Evolutionary conservation across 2,888 invertebrate genomes (phyloP).

Genomic region (Microctonus hyperodae): DNA sequence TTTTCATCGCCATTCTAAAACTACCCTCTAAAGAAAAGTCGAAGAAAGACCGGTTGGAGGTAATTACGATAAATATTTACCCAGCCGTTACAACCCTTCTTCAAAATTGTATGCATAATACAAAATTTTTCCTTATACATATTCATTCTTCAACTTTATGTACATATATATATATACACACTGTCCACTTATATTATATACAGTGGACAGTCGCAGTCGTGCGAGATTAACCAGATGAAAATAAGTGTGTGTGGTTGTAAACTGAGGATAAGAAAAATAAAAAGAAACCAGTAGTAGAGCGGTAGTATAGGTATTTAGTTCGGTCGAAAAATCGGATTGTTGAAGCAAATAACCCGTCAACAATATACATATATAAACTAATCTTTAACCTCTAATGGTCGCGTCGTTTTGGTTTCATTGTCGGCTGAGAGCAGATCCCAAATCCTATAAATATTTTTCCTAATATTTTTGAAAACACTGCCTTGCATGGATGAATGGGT

Average conservation of each 20-base stretch:
- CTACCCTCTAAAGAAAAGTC: conserved; percentile 6
- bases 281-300: conserved; percentile 31
- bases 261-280: conserved; percentile 33
- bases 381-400: conserved; percentile 33
- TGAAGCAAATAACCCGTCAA: conserved; percentile 35
- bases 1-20: not conserved
- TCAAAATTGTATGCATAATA: not conserved
- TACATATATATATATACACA: no score
- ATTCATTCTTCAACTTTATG: no score
- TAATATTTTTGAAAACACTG: conserved; percentile 54
- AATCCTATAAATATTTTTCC: conserved; percentile 61
- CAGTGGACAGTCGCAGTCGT: not conserved
- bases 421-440: conserved; percentile 26
- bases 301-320: conserved; percentile 20
- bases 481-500: conserved; percentile 21
- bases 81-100: conserved; percentile 61
- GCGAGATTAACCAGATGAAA: conserved; percentile 7
- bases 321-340: conserved; percentile 44
- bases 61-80: conserved; percentile 63
- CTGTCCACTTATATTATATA: not conserved
- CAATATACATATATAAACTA: conserved; percentile 18
- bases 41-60: conserved; percentile 41
- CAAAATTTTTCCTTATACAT: not conserved
- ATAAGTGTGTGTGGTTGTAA: conserved; percentile 21
- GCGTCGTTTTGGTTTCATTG: conserved; percentile 27